Percentiles rank a stretch among this genome's conserved stretches.
These are phyloP conservation scores for Oscheius sp. DNA, from an alignment of 1,140 invertebrate species.

Conservation along the genomic window DNA sequence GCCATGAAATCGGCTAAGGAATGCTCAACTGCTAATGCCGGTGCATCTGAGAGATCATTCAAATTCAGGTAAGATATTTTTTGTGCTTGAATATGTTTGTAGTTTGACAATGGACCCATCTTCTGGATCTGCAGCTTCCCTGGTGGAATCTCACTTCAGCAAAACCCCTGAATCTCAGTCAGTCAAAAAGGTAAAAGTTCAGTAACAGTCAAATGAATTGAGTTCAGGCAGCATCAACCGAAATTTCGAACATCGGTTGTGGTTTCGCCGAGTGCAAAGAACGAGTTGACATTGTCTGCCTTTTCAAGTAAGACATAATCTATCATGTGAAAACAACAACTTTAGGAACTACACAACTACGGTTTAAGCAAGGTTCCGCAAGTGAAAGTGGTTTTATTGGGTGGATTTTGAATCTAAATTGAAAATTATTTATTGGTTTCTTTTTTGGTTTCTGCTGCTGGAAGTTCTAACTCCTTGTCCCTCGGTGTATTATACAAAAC, in stretches of 20 bases:
- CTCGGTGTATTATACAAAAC: too few relatives aligned
- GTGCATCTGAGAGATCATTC: slow-evolving; percentile 11
- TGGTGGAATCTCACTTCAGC: slow-evolving; percentile 7
- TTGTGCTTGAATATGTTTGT: neutral
- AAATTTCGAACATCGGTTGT: slow-evolving; percentile 19
- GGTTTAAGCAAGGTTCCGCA: too few relatives aligned
- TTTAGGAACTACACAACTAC: too few relatives aligned
- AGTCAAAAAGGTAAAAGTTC: neutral
- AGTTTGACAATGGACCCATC: neutral
- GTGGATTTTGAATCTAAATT: neutral
- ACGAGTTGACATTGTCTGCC: slow-evolving; percentile 23
- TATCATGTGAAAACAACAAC: neutral
- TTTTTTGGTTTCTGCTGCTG: too few relatives aligned
- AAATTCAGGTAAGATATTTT: slow-evolving; percentile 20
- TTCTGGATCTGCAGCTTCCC: slow-evolving; percentile 3
- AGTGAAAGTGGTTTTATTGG: too few relatives aligned
- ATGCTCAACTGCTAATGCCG: slow-evolving; percentile 10
- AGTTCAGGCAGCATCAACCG: neutral
- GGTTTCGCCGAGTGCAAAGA: slow-evolving; percentile 1
- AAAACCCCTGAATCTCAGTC: neutral
- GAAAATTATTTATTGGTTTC: neutral
- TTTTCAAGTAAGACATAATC: slow-evolving; percentile 16
- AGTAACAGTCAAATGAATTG: neutral
- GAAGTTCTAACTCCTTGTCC: too few relatives aligned
- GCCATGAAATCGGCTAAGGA: neutral